These are phyloP conservation scores for Bombus terrestris DNA, from an alignment of 1,140 invertebrate genomes.

Conservation along the genomic window DNA sequence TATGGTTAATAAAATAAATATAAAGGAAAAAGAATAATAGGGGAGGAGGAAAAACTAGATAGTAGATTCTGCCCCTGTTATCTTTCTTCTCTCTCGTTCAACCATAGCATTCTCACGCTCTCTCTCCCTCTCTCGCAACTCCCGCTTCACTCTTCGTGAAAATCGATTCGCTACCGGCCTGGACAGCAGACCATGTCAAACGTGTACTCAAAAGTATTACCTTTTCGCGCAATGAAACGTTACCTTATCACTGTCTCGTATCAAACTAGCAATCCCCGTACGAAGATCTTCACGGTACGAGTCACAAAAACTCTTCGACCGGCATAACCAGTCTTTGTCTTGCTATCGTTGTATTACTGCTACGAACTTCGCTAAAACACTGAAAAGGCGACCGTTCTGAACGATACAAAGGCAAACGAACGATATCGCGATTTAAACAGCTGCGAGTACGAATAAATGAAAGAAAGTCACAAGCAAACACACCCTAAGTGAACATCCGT, in stretches of 20 bases:
- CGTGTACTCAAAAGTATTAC: slow-evolving; percentile 12
- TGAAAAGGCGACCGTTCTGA: not conserved
- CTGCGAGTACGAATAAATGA: slow-evolving; percentile 14
- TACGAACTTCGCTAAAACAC: slow-evolving; percentile 5
- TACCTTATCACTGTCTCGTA: slow-evolving; percentile 30
- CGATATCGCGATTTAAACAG: slow-evolving; percentile 1
- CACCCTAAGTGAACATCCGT: slow-evolving; percentile 59
- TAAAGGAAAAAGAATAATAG: not conserved
- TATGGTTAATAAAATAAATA: not conserved
- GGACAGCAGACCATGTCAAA: slow-evolving; percentile 54
- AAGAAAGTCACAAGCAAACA: not conserved
- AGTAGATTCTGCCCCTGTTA: slow-evolving; percentile 39
- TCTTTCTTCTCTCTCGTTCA: slow-evolving; percentile 20
- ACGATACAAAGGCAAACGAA: not conserved
- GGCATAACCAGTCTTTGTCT: slow-evolving; percentile 5
- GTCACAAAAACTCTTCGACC: slow-evolving; percentile 29
- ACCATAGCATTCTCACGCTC: not conserved
- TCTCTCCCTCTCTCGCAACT: slow-evolving; percentile 20
- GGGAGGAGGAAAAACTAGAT: not conserved
- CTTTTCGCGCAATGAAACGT: slow-evolving; percentile 20
- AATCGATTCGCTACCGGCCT: slow-evolving; percentile 66
- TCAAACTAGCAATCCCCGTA: not conserved
- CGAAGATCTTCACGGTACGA: slow-evolving; percentile 18
- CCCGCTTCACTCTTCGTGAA: slow-evolving; percentile 49
- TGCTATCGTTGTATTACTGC: not conserved